Evolutionary conservation across 2,888 invertebrate species (phyloP), one percentile per base, ranked within the genome.

Genomic region (Tiliacea citrago): DNA sequence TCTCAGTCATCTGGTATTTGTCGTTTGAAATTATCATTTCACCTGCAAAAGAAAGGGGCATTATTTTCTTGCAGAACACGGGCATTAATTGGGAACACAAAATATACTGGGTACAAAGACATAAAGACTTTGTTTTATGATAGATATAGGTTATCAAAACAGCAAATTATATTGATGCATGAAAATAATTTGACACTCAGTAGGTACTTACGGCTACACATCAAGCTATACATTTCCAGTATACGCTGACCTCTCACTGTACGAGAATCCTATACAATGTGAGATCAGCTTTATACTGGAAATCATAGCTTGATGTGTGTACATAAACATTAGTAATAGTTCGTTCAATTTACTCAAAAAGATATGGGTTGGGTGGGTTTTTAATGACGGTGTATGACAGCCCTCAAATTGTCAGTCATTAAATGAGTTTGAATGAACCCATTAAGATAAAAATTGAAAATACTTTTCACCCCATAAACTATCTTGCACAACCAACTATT

Each of bases 1-100:
- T 97, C 94, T 98, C 98, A 62, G 97, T 97, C 97, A 98, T 98
- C 81, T 97, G 96, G 94, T 98, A 98, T 93, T 98, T 98, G 92
- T 98, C 98, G 91, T 98, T 98, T 68, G 98, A 97, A 93, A 99
- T 98, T 94, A 99, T 98, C 98, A 99, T 99, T 95, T 98, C 98
- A 90, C 98, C 99, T 98, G 96, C 21, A 94, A 92, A 86, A 63
- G 12, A 60, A 60, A 58, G 0, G 0, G 0, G 18, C 0, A 10
- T 80, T 21, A 39, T 12, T 81, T 47, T 65, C 35, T 39, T 47
- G 57, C 16, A n/a, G 10, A 35, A 16, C 6, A 24, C 18, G 16
- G 16, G 12, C 9, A 45, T 24, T 3, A 42, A 65, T 9, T 55
- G 29, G 9, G 9, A 29, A 21, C 8, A 29, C 2, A 8, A 13